Evolutionary conservation across 2,797 vertebrate genomes (phyloP).

Genomic region (Serranus cabrilla): DNA sequence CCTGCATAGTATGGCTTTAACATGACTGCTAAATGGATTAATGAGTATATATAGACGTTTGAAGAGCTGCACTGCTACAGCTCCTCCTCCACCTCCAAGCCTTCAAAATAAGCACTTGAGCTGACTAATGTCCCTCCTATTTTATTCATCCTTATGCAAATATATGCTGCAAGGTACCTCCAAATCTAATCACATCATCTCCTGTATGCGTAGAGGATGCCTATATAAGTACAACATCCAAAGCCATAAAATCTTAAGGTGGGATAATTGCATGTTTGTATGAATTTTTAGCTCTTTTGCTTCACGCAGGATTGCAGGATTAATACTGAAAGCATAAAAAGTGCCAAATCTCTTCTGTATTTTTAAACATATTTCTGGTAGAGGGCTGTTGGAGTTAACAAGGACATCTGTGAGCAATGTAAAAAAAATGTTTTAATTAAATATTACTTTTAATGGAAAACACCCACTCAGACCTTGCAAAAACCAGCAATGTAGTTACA

Average conservation of each 20-base stretch:
- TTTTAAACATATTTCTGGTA: not conserved
- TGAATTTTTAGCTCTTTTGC: not conserved
- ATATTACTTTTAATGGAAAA: too few species aligned
- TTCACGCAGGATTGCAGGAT: not conserved
- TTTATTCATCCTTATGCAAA: conserved; percentile 69
- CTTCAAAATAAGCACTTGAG: conserved; percentile 62
- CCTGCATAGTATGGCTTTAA: too few species aligned
- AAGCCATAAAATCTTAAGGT: not conserved
- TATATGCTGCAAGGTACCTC: conserved; percentile 59
- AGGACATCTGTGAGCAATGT: not conserved
- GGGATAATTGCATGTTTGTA: not conserved
- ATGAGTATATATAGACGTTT: conserved; percentile 31
- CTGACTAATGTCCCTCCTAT: conserved; percentile 69
- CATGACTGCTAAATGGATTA: conserved; percentile 29
- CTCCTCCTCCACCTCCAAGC: conserved; percentile 46
- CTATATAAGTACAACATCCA: conserved; percentile 18
- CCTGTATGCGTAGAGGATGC: not conserved
- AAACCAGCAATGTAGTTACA: too few species aligned
- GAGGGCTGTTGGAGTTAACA: not conserved
- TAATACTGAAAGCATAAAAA: not conserved
- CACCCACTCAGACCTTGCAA: too few species aligned
- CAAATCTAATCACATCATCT: conserved; percentile 59
- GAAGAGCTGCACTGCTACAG: conserved; percentile 20
- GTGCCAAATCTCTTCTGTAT: not conserved
- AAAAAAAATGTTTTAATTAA: too few species aligned